Percentiles rank a stretch among this genome's conserved stretches.
These are phyloP conservation scores for Phymatocera aterrima DNA, from an alignment of 2,888 invertebrate species.

Conservation along the genomic window DNA sequence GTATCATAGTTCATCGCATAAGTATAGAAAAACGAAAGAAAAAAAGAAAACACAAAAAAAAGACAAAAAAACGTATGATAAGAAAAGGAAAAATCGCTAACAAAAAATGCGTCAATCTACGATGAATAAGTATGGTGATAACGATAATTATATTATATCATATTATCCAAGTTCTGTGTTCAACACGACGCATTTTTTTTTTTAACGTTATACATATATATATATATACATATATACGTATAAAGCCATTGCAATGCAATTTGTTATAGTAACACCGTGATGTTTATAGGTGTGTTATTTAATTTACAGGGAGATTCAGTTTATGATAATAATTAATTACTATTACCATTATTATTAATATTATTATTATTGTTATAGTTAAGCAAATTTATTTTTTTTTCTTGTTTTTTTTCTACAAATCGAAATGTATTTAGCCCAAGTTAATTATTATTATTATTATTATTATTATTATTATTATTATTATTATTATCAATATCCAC, in stretches of 20 bases:
- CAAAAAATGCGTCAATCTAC: constrained; percentile 5
- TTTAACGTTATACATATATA: no score
- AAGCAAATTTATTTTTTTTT: no score
- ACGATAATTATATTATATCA: background rate
- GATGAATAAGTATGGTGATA: no score
- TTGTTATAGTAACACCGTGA: constrained; percentile 59
- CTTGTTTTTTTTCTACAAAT: no score
- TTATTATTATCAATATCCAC: constrained; percentile 13
- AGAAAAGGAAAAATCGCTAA: background rate
- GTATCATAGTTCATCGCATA: no score
- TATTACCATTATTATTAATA: constrained; percentile 27
- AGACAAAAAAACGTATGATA: background rate
- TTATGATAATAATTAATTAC: constrained; percentile 24
- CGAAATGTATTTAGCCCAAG: background rate
- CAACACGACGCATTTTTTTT: constrained; percentile 54
- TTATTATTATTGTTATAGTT: constrained; percentile 42
- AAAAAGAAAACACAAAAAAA: background rate
- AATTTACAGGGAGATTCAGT: constrained; percentile 46
- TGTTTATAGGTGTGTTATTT: constrained; percentile 47
- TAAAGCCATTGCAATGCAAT: constrained; percentile 71
- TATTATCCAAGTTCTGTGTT: no score
- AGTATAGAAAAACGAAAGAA: background rate
- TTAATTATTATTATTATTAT: constrained; percentile 35
- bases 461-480: constrained; percentile 43
- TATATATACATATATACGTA: no score